Evolutionary conservation across 1,140 invertebrate species (phyloP).

Genomic region (Bicyclus anynana): DNA sequence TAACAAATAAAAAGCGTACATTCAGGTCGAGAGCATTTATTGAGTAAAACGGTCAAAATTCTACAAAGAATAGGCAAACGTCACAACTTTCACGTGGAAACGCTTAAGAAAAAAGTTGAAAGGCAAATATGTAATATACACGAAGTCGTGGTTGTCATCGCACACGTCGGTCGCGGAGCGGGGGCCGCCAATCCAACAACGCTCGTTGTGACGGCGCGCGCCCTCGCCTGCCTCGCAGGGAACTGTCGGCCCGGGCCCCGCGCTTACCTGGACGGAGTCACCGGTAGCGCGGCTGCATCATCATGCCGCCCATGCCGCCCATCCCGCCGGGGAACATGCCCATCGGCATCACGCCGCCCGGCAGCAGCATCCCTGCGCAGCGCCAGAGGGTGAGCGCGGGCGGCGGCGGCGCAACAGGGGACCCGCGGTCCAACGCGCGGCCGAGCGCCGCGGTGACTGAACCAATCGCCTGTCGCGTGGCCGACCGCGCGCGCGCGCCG

Average conservation of each 20-base stretch:
- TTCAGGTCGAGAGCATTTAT: slow-evolving; percentile 72
- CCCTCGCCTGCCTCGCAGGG: slow-evolving; percentile 60
- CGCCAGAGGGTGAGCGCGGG: slow-evolving; percentile 24
- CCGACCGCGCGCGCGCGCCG: slow-evolving; percentile 1
- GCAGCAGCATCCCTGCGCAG: slow-evolving; percentile 66
- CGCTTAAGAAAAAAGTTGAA: slow-evolving; percentile 62
- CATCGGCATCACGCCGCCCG: slow-evolving; percentile 56
- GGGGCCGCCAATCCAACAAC: slow-evolving; percentile 73
- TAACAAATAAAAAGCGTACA: slow-evolving; percentile 55
- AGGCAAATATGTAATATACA: slow-evolving; percentile 40
- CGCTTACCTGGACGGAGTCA: slow-evolving; percentile 36
- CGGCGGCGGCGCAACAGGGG: slow-evolving; percentile 29
- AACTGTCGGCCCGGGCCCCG: slow-evolving; percentile 55
- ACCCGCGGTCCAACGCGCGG: slow-evolving; percentile 55
- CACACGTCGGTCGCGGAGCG: slow-evolving; percentile 11
- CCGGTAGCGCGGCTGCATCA: slow-evolving; percentile 66
- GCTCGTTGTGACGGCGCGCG: slow-evolving; percentile 56
- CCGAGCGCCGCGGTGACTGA: slow-evolving; percentile 51
- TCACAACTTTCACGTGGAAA: slow-evolving; percentile 71
- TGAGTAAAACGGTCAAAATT: slow-evolving; percentile 75
- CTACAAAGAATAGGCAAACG: slow-evolving; percentile 74
- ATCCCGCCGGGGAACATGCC: slow-evolving; percentile 64
- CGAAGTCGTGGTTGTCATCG: background rate
- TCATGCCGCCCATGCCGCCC: slow-evolving; percentile 37
- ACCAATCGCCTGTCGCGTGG: slow-evolving; percentile 49